These are phyloP conservation scores for Neelides sp. DNA, from an alignment of 1,140 invertebrate genomes.

Conservation along the genomic window DNA sequence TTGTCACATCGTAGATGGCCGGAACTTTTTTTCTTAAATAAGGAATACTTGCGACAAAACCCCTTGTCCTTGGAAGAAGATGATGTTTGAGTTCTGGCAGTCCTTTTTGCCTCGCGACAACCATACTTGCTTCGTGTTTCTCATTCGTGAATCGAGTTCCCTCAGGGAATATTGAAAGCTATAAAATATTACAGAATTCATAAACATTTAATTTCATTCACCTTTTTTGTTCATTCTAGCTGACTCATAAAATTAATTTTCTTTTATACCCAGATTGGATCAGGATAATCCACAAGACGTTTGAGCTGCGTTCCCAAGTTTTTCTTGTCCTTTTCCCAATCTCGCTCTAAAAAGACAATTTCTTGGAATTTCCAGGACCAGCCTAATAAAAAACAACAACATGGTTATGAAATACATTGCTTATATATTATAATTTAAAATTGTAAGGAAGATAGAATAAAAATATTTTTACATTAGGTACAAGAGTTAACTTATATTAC, in stretches of 20 bases:
- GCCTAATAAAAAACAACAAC: no score
- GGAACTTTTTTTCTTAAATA: slow-evolving; percentile 40
- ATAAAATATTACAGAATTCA: slow-evolving; percentile 32
- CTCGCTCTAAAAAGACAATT: slow-evolving; percentile 44
- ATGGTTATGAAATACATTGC: no score
- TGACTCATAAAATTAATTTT: slow-evolving; percentile 1
- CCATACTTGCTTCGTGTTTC: slow-evolving; percentile 75
- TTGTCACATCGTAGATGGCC: slow-evolving; percentile 72
- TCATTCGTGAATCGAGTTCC: slow-evolving; percentile 79
- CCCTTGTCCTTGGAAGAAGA: slow-evolving; percentile 80
- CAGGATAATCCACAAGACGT: slow-evolving; percentile 70
- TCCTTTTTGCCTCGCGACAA: slow-evolving; percentile 74
- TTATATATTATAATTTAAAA: no score
- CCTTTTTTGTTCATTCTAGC: slow-evolving; percentile 7
- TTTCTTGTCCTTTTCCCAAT: slow-evolving; percentile 46
- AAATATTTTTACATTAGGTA: no score
- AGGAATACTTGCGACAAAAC: slow-evolving; percentile 66
- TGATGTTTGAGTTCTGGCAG: slow-evolving; percentile 76
- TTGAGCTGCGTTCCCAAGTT: slow-evolving; percentile 66
- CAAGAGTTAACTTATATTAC: no score
- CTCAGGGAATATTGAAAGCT: slow-evolving; percentile 85
- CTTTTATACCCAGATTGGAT: slow-evolving; percentile 62
- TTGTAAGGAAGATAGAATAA: no score
- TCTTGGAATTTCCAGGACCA: slow-evolving; percentile 48
- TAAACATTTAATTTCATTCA: slow-evolving; percentile 20